Evolutionary conservation across 1,140 invertebrate genomes (phyloP).

Genomic region (Sipha flava): DNA sequence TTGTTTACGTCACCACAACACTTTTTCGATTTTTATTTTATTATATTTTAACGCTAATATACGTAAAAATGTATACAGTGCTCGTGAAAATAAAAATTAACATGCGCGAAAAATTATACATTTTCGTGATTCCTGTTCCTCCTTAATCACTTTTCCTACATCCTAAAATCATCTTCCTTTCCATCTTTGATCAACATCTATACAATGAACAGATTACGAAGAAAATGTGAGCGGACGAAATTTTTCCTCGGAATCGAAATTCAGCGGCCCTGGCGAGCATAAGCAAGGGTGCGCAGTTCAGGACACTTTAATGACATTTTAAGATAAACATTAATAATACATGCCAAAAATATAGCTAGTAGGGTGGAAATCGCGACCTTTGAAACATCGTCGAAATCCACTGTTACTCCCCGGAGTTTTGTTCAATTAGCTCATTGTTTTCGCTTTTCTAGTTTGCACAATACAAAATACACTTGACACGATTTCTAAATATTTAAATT

Average conservation of each 20-base stretch:
- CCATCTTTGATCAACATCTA: neutral
- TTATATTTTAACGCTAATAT: no score
- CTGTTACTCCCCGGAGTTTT: neutral
- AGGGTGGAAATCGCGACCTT: neutral
- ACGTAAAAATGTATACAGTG: no score
- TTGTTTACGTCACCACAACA: no score
- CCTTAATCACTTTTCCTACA: no score
- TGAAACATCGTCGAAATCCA: neutral
- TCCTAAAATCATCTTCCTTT: no score
- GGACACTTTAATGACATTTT: neutral
- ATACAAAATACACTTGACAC: neutral
- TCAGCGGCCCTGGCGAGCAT: no score
- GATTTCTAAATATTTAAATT: no score
- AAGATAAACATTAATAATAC: neutral
- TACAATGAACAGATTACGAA: neutral
- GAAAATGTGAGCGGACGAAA: neutral
- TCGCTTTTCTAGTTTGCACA: neutral
- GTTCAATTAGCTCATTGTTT: neutral
- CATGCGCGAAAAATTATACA: no score
- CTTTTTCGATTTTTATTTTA: no score
- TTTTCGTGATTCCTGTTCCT: no score
- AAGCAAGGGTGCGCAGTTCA: no score
- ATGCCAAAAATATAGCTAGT: neutral
- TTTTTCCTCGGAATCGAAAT: neutral
- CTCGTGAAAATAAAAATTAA: no score